phyloP scores from a whole-genome alignment of 2,797 vertebrate species.

The Acipenser transmontanus region DNA sequence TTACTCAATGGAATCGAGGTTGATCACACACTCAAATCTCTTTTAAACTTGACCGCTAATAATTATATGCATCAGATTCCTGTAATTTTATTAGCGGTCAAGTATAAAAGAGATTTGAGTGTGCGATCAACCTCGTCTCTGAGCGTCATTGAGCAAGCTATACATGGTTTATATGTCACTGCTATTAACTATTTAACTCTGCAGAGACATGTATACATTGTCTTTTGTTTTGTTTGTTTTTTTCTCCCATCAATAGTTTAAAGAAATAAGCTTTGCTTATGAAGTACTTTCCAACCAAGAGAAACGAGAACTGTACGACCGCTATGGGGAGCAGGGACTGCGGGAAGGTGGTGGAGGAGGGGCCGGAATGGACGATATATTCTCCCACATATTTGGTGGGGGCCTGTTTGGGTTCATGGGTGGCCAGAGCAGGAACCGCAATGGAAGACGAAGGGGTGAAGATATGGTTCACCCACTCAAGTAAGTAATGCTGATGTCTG shows the following conservation, averaged over 20 bases:
- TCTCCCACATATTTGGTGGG: constrained; percentile 96
- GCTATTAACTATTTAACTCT: too few species aligned
- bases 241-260: constrained; percentile 68
- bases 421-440: constrained; percentile 82
- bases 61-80: too few species aligned
- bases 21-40: too few species aligned
- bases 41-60: too few species aligned
- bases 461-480: constrained; percentile 98
- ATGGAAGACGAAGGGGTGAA: constrained; percentile 90
- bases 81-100: too few species aligned
- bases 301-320: constrained; percentile 91
- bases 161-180: too few species aligned
- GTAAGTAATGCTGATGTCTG: constrained; percentile 52
- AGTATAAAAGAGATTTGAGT: too few species aligned
- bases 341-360: constrained; percentile 91
- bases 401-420: constrained; percentile 96
- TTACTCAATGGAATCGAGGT: too few species aligned
- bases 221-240: constrained; percentile 11
- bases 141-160: too few species aligned
- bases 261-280: constrained; percentile 98
- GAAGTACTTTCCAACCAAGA: constrained; percentile 94
- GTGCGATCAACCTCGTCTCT: too few species aligned
- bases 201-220: too few species aligned
- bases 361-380: constrained; percentile 95
- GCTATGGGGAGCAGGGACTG: constrained; percentile 93